Percentiles rank a stretch among this genome's conserved stretches.
These are phyloP conservation scores for Podotricha telesiphe DNA, from an alignment of 2,888 invertebrate species.

Conservation along the genomic window DNA sequence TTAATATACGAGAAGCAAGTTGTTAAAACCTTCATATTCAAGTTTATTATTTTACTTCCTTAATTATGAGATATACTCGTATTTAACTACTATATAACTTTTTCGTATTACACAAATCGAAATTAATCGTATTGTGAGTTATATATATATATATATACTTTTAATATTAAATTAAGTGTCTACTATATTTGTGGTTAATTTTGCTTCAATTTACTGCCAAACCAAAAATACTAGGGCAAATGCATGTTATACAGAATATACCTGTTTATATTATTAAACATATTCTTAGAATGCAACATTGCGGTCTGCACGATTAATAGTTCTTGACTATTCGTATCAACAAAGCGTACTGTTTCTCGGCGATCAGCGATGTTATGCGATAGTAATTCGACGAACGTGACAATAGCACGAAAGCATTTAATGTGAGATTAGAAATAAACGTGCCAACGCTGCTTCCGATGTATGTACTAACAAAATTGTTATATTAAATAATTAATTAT, in stretches of 20 bases:
- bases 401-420: constrained; percentile 58
- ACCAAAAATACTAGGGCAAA: not conserved
- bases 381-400: constrained; percentile 68
- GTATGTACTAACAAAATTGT: constrained; percentile 9
- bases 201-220: no score
- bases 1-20: not conserved
- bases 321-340: constrained; percentile 46
- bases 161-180: no score
- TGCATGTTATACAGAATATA: not conserved
- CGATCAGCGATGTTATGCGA: constrained; percentile 49
- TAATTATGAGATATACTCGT: not conserved
- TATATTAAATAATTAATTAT: not conserved
- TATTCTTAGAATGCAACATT: constrained; percentile 35
- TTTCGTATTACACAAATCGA: not conserved
- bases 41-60: not conserved
- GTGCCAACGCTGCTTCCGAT: constrained; percentile 50
- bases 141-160: no score
- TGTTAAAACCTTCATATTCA: not conserved
- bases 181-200: no score
- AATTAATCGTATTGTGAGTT: no score
- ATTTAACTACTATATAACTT: not conserved
- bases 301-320: constrained; percentile 31
- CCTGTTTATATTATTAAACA: not conserved
- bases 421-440: constrained; percentile 66
- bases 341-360: constrained; percentile 52